phyloP scores from a whole-genome alignment of 2,888 invertebrate species.

The Cheilosia scutellata region DNA sequence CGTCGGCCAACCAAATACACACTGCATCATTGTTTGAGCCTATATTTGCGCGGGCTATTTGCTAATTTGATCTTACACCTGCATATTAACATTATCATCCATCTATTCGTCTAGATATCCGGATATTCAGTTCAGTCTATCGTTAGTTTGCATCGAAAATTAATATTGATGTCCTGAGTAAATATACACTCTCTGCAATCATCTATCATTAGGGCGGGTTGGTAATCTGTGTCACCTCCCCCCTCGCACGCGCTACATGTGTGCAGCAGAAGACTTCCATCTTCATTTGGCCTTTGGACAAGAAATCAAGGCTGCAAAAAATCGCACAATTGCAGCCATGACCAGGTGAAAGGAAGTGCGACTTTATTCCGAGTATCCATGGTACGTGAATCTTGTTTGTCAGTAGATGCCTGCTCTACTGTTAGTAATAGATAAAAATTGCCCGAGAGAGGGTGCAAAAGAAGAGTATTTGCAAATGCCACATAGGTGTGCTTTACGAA shows the following conservation, averaged over 20 bases:
- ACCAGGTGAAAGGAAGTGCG: slow-evolving; percentile 24
- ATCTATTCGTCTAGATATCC: slow-evolving; percentile 8
- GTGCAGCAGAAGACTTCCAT: not conserved
- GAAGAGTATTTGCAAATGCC: slow-evolving; percentile 8
- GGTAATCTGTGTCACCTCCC: slow-evolving; percentile 36
- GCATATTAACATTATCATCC: slow-evolving; percentile 8
- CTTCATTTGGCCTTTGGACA: slow-evolving; percentile 4
- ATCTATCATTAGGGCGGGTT: slow-evolving; percentile 69
- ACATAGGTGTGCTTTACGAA: slow-evolving; percentile 5
- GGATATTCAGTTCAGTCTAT: slow-evolving; percentile 28
- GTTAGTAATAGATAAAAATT: slow-evolving; percentile 70
- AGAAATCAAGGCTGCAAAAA: slow-evolving; percentile 41
- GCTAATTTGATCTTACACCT: slow-evolving; percentile 34
- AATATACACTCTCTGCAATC: slow-evolving; percentile 71
- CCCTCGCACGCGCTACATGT: not conserved
- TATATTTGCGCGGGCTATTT: slow-evolving; percentile 37
- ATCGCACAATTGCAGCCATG: slow-evolving; percentile 54
- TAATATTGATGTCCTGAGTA: slow-evolving; percentile 73
- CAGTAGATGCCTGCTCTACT: not conserved
- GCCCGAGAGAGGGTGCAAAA: slow-evolving; percentile 30
- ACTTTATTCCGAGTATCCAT: slow-evolving; percentile 4
- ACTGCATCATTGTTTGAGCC: slow-evolving; percentile 9
- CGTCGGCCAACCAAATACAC: not conserved
- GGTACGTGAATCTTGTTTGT: slow-evolving; percentile 4
- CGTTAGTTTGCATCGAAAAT: slow-evolving; percentile 54